phyloP scores from a whole-genome alignment of 2,888 invertebrate genomes.

The Dermolepida albohirtum region DNA sequence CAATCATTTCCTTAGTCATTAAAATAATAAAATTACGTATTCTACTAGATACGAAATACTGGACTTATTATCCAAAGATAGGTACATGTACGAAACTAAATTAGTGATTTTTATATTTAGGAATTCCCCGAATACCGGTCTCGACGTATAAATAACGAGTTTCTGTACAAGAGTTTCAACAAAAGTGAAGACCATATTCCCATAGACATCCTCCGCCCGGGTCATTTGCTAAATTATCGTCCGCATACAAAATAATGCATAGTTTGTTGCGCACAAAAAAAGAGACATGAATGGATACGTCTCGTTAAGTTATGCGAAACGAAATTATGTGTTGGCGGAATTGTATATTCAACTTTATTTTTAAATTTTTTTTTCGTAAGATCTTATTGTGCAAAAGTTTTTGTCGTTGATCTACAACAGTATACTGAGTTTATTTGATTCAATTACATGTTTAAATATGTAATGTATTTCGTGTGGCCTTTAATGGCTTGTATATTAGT shows the following conservation, averaged over 20 bases:
- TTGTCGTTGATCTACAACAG: no score
- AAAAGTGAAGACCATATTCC: constrained; percentile 21
- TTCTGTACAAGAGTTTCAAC: constrained; percentile 10
- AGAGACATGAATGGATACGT: constrained; percentile 31
- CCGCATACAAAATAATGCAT: constrained; percentile 32
- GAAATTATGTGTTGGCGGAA: constrained; percentile 25
- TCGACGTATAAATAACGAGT: constrained; percentile 18
- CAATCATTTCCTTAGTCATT: no score
- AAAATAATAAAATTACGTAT: no score
- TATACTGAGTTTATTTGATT: no score
- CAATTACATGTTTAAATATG: no score
- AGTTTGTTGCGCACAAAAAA: constrained; percentile 22
- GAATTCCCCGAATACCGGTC: constrained; percentile 21
- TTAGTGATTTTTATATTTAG: constrained; percentile 1
- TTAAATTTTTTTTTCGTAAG: constrained; percentile 9
- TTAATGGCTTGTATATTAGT: no score
- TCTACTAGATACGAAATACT: no score
- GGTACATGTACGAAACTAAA: no score
- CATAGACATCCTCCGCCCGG: constrained; percentile 22
- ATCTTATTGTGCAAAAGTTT: no score
- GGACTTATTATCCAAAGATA: no score
- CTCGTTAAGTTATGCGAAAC: constrained; percentile 13
- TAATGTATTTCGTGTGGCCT: no score
- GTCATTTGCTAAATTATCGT: constrained; percentile 34
- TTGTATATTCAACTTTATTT: no score